phyloP scores from a whole-genome alignment of 1,140 invertebrate species.

The Drosophila lacertosa region DNA sequence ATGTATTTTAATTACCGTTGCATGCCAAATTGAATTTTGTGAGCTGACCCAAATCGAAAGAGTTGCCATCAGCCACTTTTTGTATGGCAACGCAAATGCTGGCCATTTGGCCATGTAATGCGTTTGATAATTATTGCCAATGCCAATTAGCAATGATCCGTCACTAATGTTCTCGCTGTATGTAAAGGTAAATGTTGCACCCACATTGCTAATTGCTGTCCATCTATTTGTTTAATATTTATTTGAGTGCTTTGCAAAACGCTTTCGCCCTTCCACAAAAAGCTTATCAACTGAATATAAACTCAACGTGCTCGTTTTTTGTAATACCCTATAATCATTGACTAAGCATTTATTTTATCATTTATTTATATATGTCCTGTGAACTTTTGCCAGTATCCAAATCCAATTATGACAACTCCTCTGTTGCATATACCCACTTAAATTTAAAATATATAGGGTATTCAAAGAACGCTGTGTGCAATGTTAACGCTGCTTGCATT shows the following conservation, averaged over 20 bases:
- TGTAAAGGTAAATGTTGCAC: conserved; percentile 19
- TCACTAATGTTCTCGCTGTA: conserved; percentile 17
- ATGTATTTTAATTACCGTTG: conserved; percentile 41
- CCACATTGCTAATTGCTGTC: conserved; percentile 35
- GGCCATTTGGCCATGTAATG: conserved; percentile 8
- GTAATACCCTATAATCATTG: no score
- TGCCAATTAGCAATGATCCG: conserved; percentile 35
- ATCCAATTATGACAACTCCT: background rate
- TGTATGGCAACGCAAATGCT: no score
- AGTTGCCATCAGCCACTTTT: background rate
- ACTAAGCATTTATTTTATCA: no score
- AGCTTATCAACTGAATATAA: conserved; percentile 1
- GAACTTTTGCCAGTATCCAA: background rate
- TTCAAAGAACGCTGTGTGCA: background rate
- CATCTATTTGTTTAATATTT: conserved; percentile 31
- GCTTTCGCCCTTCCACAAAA: background rate
- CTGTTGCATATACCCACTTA: background rate
- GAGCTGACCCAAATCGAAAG: conserved; percentile 11
- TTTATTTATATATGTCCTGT: no score
- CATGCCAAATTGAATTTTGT: conserved; percentile 24
- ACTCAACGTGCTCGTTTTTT: no score
- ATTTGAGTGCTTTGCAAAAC: conserved; percentile 20
- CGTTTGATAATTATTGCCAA: conserved; percentile 11
- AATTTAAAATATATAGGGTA: background rate
- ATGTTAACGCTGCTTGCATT: conserved; percentile 38